Percentiles rank a stretch among this genome's conserved stretches.
phyloP scores from a whole-genome alignment of 2,113 vertebrate species.

The Oenanthe melanoleuca region DNA sequence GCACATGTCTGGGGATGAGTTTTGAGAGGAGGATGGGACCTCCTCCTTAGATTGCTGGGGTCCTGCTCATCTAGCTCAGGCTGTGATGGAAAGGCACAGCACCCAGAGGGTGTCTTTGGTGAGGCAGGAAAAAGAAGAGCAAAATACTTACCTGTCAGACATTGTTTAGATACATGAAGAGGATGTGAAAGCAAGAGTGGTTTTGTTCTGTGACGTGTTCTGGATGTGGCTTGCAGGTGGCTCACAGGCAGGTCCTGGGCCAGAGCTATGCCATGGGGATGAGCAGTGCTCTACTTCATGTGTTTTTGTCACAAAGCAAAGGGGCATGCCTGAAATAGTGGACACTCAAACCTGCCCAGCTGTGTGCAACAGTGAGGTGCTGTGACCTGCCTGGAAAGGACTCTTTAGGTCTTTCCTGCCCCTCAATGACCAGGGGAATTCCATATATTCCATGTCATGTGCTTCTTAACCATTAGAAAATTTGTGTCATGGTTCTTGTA shows the following conservation, averaged over 20 bases:
- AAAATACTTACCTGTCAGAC: not conserved
- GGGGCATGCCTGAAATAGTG: not conserved
- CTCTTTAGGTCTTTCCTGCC: not conserved
- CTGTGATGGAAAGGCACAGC: fast-evolving
- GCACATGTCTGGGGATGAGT: not conserved
- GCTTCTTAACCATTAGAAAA: not conserved
- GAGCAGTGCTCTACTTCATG: not conserved
- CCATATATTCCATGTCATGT: fast-evolving
- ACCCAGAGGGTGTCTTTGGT: not conserved
- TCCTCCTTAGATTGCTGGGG: not conserved
- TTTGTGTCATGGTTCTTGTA: not conserved
- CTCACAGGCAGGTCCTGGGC: not conserved
- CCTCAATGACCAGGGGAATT: not conserved
- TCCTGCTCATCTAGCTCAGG: not conserved
- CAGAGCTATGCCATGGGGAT: not conserved
- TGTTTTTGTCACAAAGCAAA: fast-evolving
- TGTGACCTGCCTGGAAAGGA: not conserved
- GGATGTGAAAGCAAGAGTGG: not conserved
- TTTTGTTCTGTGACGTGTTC: not conserved
- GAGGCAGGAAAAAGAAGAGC: not conserved
- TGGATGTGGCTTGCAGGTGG: not conserved
- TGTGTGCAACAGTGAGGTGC: not conserved
- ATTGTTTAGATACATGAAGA: not conserved
- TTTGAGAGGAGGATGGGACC: not conserved
- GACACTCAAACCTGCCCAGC: not conserved